Evolutionary conservation across 2,113 vertebrate species (phyloP), one percentile per base, ranked within the genome.

Genomic region (Emydocephalus ijimae): DNA sequence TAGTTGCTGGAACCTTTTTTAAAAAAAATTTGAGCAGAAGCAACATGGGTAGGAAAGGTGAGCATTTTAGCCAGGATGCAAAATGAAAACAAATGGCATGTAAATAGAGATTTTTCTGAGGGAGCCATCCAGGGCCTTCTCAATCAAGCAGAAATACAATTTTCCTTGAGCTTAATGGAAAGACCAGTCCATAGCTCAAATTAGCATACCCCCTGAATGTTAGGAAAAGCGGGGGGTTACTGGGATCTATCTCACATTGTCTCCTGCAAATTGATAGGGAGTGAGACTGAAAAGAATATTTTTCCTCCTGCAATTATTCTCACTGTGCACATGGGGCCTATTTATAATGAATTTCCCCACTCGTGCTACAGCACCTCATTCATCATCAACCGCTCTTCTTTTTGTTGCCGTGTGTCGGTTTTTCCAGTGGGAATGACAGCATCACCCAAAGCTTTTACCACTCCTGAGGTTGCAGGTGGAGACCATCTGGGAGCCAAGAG

Each of bases 381-480:
- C 90, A 95, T 95, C 94, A 34, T 21, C 94, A 92, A 89, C 89
- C 34, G 95, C 52, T 92, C 81, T 61, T 93, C 9, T 95, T 94
- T 39, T 81, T 43, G 34, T 81, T 93, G 91, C 23, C 91, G 2
- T 45, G 24, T 29, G 50, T 11, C 50, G 96, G 95, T 94, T 95
- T 61, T 94, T 95, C 94, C 94, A 95, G 93, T 95, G 95, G 95
- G 96, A 96, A 93, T 94, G 91, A 88, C 93, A 88, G 94, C 92
- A 91, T 94, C 93, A 87, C 94, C 90, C 93, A 21, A 15, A 93
- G 92, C 87, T 91, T 90, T 90, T 91, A 55, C 2, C 9, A 56
- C 94, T 95, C 69, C 52, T 39, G 93, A 92, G 92, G 94, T 89
- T 96, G 95, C 96, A 96, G 95, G 95, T 97, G 95, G 97, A 96